These are phyloP conservation scores for Cepphus grylle DNA, from an alignment of 2,113 vertebrate genomes.

Conservation along the genomic window DNA sequence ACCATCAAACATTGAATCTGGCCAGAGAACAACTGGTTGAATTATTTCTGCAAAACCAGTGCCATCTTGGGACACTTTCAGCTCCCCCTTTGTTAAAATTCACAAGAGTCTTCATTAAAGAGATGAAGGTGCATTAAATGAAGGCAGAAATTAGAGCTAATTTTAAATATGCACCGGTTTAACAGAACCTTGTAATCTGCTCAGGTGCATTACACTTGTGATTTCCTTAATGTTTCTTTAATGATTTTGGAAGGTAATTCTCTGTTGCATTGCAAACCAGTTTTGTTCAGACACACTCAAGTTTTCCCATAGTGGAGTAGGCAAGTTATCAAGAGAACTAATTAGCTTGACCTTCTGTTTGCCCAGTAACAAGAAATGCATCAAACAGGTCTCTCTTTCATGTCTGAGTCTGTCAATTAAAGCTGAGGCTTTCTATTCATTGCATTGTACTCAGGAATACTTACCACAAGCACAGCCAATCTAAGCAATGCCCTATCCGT, in stretches of 20 bases:
- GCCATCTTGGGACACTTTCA: background rate
- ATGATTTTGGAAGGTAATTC: conserved; percentile 27
- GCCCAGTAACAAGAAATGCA: conserved; percentile 16
- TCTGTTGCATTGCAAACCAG: conserved; percentile 6
- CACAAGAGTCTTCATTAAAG: conserved; percentile 13
- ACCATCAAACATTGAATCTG: background rate
- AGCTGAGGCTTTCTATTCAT: background rate
- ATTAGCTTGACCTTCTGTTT: conserved; percentile 52
- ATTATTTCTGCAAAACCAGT: background rate
- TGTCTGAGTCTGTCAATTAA: conserved; percentile 27
- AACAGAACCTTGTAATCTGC: conserved; percentile 34
- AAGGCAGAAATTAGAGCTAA: background rate
- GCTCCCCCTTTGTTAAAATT: background rate
- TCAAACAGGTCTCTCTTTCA: background rate
- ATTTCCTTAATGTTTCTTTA: conserved; percentile 34
- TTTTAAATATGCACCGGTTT: conserved; percentile 10
- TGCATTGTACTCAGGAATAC: conserved; percentile 1
- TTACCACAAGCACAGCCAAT: background rate
- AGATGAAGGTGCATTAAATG: conserved; percentile 26
- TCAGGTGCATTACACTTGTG: conserved; percentile 40
- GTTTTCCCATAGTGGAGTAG: conserved; percentile 8
- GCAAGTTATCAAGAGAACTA: conserved; percentile 54
- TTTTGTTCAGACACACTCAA: conserved; percentile 31
- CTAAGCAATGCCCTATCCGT: background rate
- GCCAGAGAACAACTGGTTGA: background rate